Evolutionary conservation across 2,113 vertebrate species (phyloP), one percentile per base, ranked within the genome.

Genomic region (Rhabdomys dilectus): DNA sequence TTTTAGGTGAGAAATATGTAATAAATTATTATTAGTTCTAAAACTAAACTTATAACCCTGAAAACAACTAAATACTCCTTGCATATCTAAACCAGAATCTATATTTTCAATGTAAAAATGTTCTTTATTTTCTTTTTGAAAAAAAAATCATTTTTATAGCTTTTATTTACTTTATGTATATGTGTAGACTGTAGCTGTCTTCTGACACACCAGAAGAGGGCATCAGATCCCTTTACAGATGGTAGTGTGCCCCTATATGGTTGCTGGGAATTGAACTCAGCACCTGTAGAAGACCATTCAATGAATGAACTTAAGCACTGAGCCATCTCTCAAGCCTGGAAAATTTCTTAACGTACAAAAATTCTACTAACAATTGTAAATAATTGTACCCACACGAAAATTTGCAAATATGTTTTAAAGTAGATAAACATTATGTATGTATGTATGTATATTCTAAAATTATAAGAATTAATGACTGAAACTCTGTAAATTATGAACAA

Each of bases 341-440:
- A 29, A 53, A 17, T 19, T 51, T 31, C 26, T 51, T 51, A 78
- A 78, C 29, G 7, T 16, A 13, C 6, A 31, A 26, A 10, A 34
- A 31, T 34, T 78, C 6, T 22, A 60, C 22, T 62, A 62, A 7
- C 6, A 51, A 78, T 51, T 31, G 6, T 77, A 77, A 77, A 7
- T 45, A 72, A 70, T 70, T 16, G 45, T 8, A 42, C 3, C 62
- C 77, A 94, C 9, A 45, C 31, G 24, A 73, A 22, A 21, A 75
- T 51, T 58, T 91, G 68, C 24, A 92, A 92, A 89, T 72, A 51
- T 56, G 42, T 56, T n/a, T 94, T 85, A 78, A 84, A 66, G 1
- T 51, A 81, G 24, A 70, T 45, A 45, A 72, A 76, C 13, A 58
- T 3, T 53, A 19, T 51, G 53, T 3, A 36, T 91, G 42, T 5